Evolutionary conservation across 2,888 invertebrate species (phyloP).

Genomic region (Dioctria rufipes): DNA sequence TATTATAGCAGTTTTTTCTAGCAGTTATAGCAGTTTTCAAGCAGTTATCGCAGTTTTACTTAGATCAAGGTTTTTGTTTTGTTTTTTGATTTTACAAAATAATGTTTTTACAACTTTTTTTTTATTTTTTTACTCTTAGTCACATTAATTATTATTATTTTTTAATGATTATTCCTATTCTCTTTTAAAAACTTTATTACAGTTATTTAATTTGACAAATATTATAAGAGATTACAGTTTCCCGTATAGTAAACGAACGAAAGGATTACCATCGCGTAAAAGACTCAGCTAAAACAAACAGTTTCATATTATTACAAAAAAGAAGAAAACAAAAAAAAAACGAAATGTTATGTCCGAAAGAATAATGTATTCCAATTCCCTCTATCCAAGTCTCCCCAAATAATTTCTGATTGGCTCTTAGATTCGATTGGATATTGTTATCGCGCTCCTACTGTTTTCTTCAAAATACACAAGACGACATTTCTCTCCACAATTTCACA

Average conservation of each 20-base stretch:
- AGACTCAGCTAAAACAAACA: constrained; percentile 22
- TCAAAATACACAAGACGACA: constrained; percentile 4
- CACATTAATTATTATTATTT: neutral
- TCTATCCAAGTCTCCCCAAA: constrained; percentile 8
- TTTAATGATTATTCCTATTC: neutral
- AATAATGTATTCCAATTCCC: constrained; percentile 34
- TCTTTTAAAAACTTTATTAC: neutral
- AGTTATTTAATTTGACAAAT: neutral
- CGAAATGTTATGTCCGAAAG: neutral
- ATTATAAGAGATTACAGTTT: neutral
- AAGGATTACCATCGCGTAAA: neutral
- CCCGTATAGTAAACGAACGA: neutral
- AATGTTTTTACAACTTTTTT: neutral
- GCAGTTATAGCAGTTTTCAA: neutral
- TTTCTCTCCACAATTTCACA: constrained; percentile 44
- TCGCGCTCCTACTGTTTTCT: constrained; percentile 24
- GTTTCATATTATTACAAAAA: neutral
- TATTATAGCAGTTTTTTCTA: neutral
- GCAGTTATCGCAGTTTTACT: neutral
- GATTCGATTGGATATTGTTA: constrained; percentile 57
- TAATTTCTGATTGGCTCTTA: constrained; percentile 56
- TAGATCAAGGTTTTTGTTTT: neutral
- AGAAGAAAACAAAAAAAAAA: no score
- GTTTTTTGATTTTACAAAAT: neutral
- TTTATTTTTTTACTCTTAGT: no score